phyloP scores from a whole-genome alignment of 2,888 invertebrate genomes.

The Agrochola circellaris region DNA sequence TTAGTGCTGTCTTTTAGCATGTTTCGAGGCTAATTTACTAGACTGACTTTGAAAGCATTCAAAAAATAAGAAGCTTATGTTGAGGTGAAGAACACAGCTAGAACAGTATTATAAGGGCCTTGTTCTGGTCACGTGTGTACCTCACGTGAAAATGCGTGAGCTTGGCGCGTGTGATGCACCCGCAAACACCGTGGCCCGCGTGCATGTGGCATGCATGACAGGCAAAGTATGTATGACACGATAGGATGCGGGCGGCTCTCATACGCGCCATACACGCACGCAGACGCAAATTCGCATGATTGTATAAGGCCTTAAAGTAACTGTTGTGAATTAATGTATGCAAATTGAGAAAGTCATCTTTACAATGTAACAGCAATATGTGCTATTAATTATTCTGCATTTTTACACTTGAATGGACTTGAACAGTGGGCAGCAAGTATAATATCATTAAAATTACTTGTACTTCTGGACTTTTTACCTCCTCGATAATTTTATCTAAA shows the following conservation, averaged over 20 bases:
- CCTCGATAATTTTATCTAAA: not conserved
- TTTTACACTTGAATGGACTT: not conserved
- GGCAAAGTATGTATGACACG: not conserved
- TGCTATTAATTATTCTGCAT: not conserved
- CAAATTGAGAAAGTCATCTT: constrained; percentile 7
- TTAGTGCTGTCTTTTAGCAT: not conserved
- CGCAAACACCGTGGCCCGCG: not conserved
- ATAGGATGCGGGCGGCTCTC: not conserved
- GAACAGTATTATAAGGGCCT: not conserved
- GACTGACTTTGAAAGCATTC: not conserved
- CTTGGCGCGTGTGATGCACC: not conserved
- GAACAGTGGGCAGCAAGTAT: not conserved
- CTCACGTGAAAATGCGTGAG: not conserved
- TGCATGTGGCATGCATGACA: not conserved
- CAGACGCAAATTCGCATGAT: not conserved
- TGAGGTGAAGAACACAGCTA: not conserved
- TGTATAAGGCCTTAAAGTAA: not conserved
- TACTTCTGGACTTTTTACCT: not conserved
- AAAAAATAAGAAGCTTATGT: too few species aligned
- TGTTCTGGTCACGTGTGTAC: not conserved
- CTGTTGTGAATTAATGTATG: not conserved
- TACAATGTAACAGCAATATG: not conserved
- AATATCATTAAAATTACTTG: not conserved
- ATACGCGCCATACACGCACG: not conserved
- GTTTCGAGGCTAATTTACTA: not conserved